Conservation (phyloP, 2,113 vertebrate species). For the Pomatorhinus ruficollis region DNA sequence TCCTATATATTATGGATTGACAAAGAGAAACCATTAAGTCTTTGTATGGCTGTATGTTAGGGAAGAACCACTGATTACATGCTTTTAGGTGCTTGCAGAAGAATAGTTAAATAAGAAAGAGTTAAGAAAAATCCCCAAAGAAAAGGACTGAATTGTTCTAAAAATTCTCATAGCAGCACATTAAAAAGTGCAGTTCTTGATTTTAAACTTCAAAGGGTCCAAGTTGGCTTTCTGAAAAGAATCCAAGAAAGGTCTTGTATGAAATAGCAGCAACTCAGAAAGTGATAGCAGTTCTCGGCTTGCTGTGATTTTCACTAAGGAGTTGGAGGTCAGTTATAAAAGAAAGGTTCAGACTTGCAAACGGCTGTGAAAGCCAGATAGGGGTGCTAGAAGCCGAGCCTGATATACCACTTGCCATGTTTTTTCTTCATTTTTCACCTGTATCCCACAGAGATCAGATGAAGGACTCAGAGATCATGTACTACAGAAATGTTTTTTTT, state of each 20-base stretch:
- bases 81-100: background rate
- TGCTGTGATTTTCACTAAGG: background rate
- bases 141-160: background rate
- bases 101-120: background rate
- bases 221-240: background rate
- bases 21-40: background rate
- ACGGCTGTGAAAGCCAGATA: constrained; percentile 28
- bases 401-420: background rate
- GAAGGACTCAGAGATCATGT: background rate
- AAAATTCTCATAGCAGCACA: background rate
- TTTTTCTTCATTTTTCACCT: background rate
- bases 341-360: background rate
- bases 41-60: background rate
- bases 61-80: background rate
- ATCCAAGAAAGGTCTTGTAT: background rate
- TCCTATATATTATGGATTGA: background rate
- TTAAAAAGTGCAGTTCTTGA: background rate
- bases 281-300: background rate
- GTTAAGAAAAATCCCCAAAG: background rate
- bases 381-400: background rate
- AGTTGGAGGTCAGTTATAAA: constrained; percentile 23
- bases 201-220: background rate
- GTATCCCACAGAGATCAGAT: background rate
- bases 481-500: background rate
- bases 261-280: background rate